Evolutionary conservation across 2,888 invertebrate genomes (phyloP).

Genomic region (Lithosia quadra): DNA sequence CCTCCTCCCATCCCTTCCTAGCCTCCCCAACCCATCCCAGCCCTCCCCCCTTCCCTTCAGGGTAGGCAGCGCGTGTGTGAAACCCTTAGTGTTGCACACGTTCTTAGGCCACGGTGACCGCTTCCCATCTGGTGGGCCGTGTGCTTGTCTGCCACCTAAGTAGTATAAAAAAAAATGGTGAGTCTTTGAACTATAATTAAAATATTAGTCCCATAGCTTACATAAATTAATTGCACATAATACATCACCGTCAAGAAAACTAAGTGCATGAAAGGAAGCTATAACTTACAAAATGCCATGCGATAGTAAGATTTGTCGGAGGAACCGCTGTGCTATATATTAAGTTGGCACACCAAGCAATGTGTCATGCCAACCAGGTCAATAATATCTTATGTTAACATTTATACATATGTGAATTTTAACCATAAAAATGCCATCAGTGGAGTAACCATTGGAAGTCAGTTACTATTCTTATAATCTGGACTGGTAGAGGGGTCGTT

Average conservation of each 20-base stretch:
- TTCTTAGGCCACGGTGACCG: too few species aligned
- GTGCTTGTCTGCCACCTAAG: too few species aligned
- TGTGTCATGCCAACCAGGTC: constrained; percentile 39
- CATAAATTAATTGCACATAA: not conserved
- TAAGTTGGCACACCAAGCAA: constrained; percentile 38
- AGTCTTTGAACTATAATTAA: not conserved
- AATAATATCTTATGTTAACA: constrained; percentile 22
- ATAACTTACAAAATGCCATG: constrained; percentile 37
- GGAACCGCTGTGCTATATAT: constrained; percentile 33
- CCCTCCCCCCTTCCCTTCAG: too few species aligned
- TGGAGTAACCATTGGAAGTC: not conserved
- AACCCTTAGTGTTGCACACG: too few species aligned
- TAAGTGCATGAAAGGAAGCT: constrained; percentile 16
- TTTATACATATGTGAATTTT: constrained; percentile 41
- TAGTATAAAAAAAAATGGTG: too few species aligned
- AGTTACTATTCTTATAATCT: too few species aligned
- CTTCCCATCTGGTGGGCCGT: too few species aligned
- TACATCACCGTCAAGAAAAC: not conserved
- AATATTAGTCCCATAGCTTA: not conserved
- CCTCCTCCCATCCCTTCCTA: too few species aligned
- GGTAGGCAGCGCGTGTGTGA: too few species aligned
- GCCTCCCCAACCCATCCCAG: too few species aligned
- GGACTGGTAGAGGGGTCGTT: too few species aligned
- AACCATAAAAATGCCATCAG: constrained; percentile 30
- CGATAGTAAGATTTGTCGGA: constrained; percentile 40